Conservation (phyloP, 2,113 vertebrate genomes). For the Gambusia holbrooki region DNA sequence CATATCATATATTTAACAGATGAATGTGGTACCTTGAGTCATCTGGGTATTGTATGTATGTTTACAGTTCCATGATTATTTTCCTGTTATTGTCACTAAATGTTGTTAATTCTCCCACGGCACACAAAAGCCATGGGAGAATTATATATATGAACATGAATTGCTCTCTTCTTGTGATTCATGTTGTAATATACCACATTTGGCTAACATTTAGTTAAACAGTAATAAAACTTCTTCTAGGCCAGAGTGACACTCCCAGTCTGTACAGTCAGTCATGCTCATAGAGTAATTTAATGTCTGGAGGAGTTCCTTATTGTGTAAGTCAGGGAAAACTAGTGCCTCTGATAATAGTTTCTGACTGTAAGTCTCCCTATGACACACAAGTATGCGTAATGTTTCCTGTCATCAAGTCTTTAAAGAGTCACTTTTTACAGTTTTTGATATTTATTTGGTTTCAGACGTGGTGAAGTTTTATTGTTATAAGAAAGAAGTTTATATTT, state of each 20-base stretch:
- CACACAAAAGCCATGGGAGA: background rate
- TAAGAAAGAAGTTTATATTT: background rate
- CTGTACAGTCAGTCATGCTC: slow-evolving; percentile 8
- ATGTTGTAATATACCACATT: too few relatives aligned
- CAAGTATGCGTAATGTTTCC: background rate
- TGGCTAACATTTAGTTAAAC: slow-evolving; percentile 23
- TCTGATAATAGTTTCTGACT: slow-evolving; percentile 3
- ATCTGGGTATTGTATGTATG: background rate
- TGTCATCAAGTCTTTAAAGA: background rate
- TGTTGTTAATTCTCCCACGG: background rate
- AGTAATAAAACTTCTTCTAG: slow-evolving; percentile 2
- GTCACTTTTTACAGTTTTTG: background rate
- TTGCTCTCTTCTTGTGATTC: background rate
- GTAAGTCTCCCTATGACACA: background rate
- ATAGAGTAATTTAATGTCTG: slow-evolving; percentile 29
- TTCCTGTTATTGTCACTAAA: background rate
- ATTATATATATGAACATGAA: too few relatives aligned
- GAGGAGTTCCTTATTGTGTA: slow-evolving; percentile 23
- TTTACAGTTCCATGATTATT: background rate
- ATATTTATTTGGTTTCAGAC: background rate
- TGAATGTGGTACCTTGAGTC: background rate
- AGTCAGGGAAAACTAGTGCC: background rate
- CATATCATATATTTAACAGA: background rate
- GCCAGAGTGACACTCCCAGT: slow-evolving; percentile 17
- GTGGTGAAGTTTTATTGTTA: background rate